Conservation (phyloP, 2,888 invertebrate genomes). For the Papilio elwesi region DNA sequence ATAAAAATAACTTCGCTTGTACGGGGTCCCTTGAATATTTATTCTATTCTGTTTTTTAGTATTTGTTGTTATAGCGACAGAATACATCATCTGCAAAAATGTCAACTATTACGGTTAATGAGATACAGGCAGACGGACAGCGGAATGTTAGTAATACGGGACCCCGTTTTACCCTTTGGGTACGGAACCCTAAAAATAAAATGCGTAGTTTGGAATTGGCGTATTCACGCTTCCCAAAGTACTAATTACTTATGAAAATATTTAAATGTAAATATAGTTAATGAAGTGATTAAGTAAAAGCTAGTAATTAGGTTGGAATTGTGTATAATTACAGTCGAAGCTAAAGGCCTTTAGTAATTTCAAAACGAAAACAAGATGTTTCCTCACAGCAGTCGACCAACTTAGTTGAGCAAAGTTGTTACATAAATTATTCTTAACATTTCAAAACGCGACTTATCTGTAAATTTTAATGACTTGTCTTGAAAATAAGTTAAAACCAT, state of each 20-base stretch:
- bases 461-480: constrained; percentile 32
- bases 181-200: too few relatives aligned
- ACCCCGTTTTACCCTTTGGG: too few relatives aligned
- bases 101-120: too few relatives aligned
- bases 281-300: not conserved
- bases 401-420: constrained; percentile 28
- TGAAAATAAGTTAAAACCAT: constrained; percentile 21
- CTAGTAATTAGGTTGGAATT: constrained; percentile 10
- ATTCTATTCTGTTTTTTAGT: too few relatives aligned
- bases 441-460: constrained; percentile 35
- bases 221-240: too few relatives aligned
- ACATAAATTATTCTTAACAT: constrained; percentile 33
- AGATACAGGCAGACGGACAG: too few relatives aligned
- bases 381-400: constrained; percentile 28
- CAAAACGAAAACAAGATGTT: constrained; percentile 33
- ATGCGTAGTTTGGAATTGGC: too few relatives aligned
- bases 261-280: not conserved
- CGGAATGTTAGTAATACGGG: too few relatives aligned
- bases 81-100: too few relatives aligned
- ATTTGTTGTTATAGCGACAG: too few relatives aligned
- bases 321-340: constrained; percentile 16
- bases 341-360: constrained; percentile 26
- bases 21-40: too few relatives aligned
- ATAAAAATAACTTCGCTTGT: too few relatives aligned
- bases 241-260: not conserved